Evolutionary conservation across 2,797 vertebrate genomes (phyloP), one percentile per base, ranked within the genome.

Genomic region (Gobio occitaniae): DNA sequence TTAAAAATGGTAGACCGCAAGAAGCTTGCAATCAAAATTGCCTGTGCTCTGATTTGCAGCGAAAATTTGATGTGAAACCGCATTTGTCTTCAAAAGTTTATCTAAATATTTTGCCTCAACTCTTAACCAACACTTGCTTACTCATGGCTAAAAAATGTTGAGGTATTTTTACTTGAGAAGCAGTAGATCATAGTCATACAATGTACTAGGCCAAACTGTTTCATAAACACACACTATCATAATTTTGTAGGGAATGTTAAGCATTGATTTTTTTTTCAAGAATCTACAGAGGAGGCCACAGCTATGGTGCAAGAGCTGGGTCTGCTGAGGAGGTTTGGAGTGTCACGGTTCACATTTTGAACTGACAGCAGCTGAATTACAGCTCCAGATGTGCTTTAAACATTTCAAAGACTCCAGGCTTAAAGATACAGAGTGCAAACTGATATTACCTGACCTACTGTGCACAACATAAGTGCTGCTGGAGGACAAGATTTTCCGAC

Each of bases 311-410:
- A 52, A 52, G 21, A 32, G 41, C 29, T 59, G 21, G 56, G 48
- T 83, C 65, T 84, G 7, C 11, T 29, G 41, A 74, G 56, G 41
- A 84, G 66, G 41, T 72, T 54, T 78, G 71, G 44, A 48, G 79
- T 71, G 72, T 86, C 83, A 74, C 61, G 83, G 74, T 89, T 89
- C 69, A 82, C 61, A 72, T 89, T 86, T 85, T 68, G 6, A 36
- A 63, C 83, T 84, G 82, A 79, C 82, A 86, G 54, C 12, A 10
- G 61, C 44, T 88, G 85, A 87, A 44, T 87, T 86, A 89, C 25
- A n/a, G 65, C 72, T 81, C 85, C 86, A 86, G 88, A 89, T 89
- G 88, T 69, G 75, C 65, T 63, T 69, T 63, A 84, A 86, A 88
- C 71, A 80, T 85, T 84, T 78, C 56, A 78, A 82, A 82, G 82